phyloP scores from a whole-genome alignment of 2,113 vertebrate genomes.

The Thryonomys swinderianus region DNA sequence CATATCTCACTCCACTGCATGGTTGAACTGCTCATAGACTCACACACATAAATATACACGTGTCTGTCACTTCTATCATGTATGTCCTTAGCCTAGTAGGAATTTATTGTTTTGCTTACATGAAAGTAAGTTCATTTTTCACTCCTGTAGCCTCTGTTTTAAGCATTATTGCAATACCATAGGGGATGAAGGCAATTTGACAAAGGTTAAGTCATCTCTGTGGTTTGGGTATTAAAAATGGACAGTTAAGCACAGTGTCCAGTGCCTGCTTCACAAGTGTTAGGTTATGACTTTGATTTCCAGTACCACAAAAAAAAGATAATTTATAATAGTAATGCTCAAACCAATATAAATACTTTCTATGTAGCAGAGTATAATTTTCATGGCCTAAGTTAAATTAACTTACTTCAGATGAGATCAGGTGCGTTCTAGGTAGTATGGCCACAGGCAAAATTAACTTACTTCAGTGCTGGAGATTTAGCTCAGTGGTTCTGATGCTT shows the following conservation, averaged over 20 bases:
- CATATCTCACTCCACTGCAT: background rate
- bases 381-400: slow-evolving; percentile 44
- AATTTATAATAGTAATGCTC: too few species aligned
- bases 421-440: too few species aligned
- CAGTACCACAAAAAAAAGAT: too few species aligned
- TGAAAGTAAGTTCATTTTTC: slow-evolving; percentile 24
- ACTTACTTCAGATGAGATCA: background rate
- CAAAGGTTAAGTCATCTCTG: background rate
- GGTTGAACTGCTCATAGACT: rapidly evolving
- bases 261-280: too few species aligned
- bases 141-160: background rate
- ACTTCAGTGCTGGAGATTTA: too few species aligned
- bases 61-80: background rate
- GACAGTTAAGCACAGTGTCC: background rate
- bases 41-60: background rate
- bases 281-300: too few species aligned
- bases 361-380: background rate
- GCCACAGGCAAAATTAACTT: too few species aligned
- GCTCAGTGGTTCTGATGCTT: too few species aligned
- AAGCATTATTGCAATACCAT: background rate
- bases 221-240: slow-evolving; percentile 18
- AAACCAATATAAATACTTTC: slow-evolving; percentile 38
- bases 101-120: background rate
- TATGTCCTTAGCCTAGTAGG: background rate
- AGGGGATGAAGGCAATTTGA: background rate